Conservation (phyloP, 64 coral and sea anemone species). For the Trachythela sp. region DNA sequence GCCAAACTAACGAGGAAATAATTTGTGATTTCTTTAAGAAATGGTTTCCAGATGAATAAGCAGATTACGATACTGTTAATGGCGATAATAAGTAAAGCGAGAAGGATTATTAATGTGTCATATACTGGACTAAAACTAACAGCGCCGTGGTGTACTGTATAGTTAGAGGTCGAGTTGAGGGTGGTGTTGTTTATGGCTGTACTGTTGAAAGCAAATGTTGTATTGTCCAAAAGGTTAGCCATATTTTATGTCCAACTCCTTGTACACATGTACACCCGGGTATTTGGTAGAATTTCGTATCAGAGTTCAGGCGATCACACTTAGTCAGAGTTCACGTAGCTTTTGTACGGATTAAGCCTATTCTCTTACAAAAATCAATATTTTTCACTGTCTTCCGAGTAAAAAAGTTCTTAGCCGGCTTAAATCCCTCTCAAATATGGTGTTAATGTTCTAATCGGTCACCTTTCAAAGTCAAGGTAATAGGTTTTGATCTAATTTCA, state of each 20-base stretch:
- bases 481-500: too few relatives aligned
- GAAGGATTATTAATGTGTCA: background rate
- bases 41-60: background rate
- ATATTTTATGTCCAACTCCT: background rate
- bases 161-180: background rate
- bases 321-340: too few relatives aligned
- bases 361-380: too few relatives aligned
- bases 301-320: too few relatives aligned
- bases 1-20: conserved; percentile 22
- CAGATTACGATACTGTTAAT: background rate
- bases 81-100: background rate
- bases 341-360: too few relatives aligned
- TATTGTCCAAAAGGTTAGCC: background rate
- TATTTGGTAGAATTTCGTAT: too few relatives aligned
- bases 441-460: too few relatives aligned
- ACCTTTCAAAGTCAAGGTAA: too few relatives aligned
- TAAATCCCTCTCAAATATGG: too few relatives aligned
- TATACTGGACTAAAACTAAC: background rate
- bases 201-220: background rate
- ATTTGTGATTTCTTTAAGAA: conserved; percentile 24
- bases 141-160: background rate
- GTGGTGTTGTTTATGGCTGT: background rate
- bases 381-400: too few relatives aligned
- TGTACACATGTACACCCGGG: background rate
- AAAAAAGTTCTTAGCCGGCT: too few relatives aligned